These are phyloP conservation scores for Callosobruchus maculatus DNA, from an alignment of 2,888 invertebrate genomes.

Conservation along the genomic window DNA sequence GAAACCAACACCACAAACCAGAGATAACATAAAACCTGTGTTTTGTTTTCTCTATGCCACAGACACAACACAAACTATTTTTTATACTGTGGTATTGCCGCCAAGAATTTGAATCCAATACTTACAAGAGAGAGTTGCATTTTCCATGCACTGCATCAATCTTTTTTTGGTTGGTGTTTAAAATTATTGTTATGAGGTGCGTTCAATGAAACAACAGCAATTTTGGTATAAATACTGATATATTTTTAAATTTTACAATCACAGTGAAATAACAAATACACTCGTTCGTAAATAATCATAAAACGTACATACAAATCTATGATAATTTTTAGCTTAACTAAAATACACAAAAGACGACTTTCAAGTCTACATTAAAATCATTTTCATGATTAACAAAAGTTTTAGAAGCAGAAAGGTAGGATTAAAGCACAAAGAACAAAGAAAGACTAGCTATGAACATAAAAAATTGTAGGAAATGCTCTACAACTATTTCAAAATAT, in stretches of 20 bases:
- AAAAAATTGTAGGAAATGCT: slow-evolving; percentile 24
- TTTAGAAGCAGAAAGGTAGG: slow-evolving; percentile 17
- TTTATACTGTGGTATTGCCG: no score
- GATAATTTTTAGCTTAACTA: slow-evolving; percentile 25
- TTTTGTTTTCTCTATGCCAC: no score
- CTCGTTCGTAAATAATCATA: slow-evolving; percentile 33
- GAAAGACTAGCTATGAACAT: slow-evolving; percentile 41
- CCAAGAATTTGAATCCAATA: no score
- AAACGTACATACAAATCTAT: slow-evolving; percentile 33
- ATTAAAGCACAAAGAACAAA: slow-evolving; percentile 21
- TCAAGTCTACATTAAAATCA: slow-evolving; percentile 29
- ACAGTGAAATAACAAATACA: slow-evolving; percentile 45
- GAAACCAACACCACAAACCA: no score
- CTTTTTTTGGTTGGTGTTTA: no score
- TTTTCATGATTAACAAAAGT: slow-evolving; percentile 35
- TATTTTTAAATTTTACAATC: slow-evolving; percentile 42
- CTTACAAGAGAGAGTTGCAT: no score
- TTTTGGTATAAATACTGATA: slow-evolving; percentile 38
- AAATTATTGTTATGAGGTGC: no score
- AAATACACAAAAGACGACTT: slow-evolving; percentile 23
- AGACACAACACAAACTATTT: no score
- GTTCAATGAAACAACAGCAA: background rate
- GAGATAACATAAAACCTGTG: no score
- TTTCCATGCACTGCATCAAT: no score
- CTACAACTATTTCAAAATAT: slow-evolving; percentile 34